phyloP scores from a whole-genome alignment of 1,140 invertebrate species.

The Procambarus clarkii region DNA sequence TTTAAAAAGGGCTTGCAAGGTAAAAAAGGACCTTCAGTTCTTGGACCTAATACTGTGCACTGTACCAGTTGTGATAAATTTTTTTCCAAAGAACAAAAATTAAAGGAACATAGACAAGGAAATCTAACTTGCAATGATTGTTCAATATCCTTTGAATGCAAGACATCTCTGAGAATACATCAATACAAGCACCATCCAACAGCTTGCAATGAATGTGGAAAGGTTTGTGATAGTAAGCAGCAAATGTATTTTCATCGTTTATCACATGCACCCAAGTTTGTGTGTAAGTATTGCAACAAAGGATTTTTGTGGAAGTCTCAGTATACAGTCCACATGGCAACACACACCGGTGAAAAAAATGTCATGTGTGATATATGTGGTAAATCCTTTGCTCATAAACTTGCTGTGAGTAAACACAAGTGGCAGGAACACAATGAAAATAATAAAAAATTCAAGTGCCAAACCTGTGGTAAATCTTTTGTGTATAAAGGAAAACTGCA shows the following conservation, averaged over 20 bases:
- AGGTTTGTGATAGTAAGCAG: conserved; percentile 59
- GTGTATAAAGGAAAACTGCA: conserved; percentile 49
- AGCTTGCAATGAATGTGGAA: conserved; percentile 53
- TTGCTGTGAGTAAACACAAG: conserved; percentile 54
- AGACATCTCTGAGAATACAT: conserved; percentile 50
- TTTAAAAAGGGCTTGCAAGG: conserved; percentile 27
- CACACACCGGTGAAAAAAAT: conserved; percentile 54
- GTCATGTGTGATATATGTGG: conserved; percentile 53
- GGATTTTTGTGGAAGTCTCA: conserved; percentile 59
- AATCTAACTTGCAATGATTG: conserved; percentile 46
- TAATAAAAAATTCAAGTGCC: conserved; percentile 62
- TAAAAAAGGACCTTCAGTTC: conserved; percentile 33
- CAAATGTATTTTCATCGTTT: conserved; percentile 61
- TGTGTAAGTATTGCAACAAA: conserved; percentile 56
- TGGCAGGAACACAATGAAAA: conserved; percentile 62
- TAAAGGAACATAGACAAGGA: conserved; percentile 47
- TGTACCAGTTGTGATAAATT: conserved; percentile 59
- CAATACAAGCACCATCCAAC: conserved; percentile 57
- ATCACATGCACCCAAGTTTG: conserved; percentile 49
- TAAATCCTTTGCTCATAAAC: conserved; percentile 56
- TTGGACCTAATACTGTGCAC: conserved; percentile 35
- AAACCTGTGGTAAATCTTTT: conserved; percentile 46
- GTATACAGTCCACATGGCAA: conserved; percentile 46
- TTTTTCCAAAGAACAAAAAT: conserved; percentile 51
- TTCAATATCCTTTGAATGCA: conserved; percentile 50